Conservation (phyloP, 2,888 invertebrate species). For the Caenorhabditis panamensis region DNA sequence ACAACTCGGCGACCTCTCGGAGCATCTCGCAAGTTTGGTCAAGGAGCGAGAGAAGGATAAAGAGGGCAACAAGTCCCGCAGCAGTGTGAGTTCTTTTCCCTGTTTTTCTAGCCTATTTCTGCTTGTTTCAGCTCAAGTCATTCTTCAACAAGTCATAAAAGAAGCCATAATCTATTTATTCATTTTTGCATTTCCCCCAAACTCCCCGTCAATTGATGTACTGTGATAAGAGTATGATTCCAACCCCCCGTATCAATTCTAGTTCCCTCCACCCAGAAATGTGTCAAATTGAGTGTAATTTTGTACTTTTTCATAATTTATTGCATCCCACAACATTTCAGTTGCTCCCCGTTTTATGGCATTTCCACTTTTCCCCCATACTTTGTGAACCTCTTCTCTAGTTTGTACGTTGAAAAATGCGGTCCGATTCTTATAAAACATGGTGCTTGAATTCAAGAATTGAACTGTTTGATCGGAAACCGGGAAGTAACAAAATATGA, state of each 20-base stretch:
- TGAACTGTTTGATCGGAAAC: too few species aligned
- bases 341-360: slow-evolving; percentile 11
- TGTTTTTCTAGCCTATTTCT: too few species aligned
- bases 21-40: slow-evolving; percentile 88
- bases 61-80: slow-evolving; percentile 30
- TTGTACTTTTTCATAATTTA: not conserved
- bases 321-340: slow-evolving; percentile 3
- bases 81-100: slow-evolving; percentile 35
- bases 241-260: not conserved
- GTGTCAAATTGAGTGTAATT: not conserved
- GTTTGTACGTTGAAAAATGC: not conserved
- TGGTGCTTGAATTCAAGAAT: slow-evolving; percentile 2
- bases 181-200: not conserved
- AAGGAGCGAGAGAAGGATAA: slow-evolving; percentile 86
- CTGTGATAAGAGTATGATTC: too few species aligned
- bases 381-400: not conserved
- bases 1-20: slow-evolving; percentile 88
- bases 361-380: not conserved
- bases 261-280: not conserved
- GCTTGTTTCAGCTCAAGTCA: slow-evolving; percentile 32
- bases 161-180: slow-evolving; percentile 24
- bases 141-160: slow-evolving; percentile 54
- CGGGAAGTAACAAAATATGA: too few species aligned
- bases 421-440: not conserved
- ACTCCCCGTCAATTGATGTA: too few species aligned